phyloP scores from a whole-genome alignment of 2,888 invertebrate genomes.

The Troides helena region DNA sequence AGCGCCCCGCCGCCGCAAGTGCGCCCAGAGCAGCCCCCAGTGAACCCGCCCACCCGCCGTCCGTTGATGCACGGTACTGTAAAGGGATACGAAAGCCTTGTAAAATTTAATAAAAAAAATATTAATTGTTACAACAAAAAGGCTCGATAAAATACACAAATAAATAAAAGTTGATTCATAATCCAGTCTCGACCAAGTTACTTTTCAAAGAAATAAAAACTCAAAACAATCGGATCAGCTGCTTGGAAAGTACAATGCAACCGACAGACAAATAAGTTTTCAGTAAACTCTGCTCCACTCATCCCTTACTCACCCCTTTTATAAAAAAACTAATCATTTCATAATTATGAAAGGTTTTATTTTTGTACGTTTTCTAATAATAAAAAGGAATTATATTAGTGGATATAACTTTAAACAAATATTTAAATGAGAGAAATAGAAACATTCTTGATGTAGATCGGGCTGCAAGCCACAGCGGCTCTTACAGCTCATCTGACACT shows the following conservation, averaged over 20 bases:
- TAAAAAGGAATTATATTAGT: not conserved
- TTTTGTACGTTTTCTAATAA: not conserved
- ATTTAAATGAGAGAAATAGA: not conserved
- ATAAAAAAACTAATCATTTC: too few species aligned
- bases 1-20: conserved; percentile 88
- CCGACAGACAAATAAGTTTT: too few species aligned
- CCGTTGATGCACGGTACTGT: conserved; percentile 92
- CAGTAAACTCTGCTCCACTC: too few species aligned
- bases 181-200: not conserved
- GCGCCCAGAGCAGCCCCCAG: conserved; percentile 88
- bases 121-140: too few species aligned
- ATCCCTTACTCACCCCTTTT: too few species aligned
- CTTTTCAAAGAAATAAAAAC: not conserved
- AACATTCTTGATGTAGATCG: not conserved
- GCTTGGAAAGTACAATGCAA: too few species aligned
- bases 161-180: not conserved
- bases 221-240: too few species aligned
- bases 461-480: too few species aligned
- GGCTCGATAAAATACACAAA: too few species aligned
- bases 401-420: not conserved
- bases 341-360: too few species aligned
- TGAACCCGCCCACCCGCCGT: conserved; percentile 91
- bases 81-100: conserved; percentile 33
- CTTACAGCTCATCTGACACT: too few species aligned
- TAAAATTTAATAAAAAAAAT: too few species aligned